A percentile compares a stretch with the other conserved stretches of the same genome.
These are phyloP conservation scores for Pogonomyrmex barbatus DNA, from an alignment of 1,140 invertebrate genomes.

Conservation along the genomic window DNA sequence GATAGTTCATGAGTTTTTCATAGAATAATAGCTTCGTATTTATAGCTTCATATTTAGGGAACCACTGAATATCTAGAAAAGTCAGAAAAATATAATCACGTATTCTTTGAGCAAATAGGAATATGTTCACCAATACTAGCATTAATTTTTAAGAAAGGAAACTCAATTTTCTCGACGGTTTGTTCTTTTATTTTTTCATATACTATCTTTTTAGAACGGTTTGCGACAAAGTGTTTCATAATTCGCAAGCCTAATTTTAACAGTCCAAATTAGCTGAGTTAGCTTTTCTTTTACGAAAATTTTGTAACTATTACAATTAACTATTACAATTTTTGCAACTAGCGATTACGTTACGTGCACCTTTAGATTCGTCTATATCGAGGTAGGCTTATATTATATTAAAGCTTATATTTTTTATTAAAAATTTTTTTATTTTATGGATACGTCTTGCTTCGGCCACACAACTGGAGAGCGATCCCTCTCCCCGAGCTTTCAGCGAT, in stretches of 20 bases:
- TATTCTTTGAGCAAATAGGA: not conserved
- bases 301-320: too few species aligned
- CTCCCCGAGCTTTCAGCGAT: not conserved
- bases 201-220: not conserved
- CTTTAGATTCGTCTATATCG: not conserved
- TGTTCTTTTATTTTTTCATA: not conserved
- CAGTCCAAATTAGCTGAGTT: not conserved
- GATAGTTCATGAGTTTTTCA: too few species aligned
- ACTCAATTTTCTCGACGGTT: not conserved
- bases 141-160: not conserved
- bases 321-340: not conserved
- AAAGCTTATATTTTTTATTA: too few species aligned
- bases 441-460: not conserved
- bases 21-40: too few species aligned
- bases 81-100: not conserved
- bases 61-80: not conserved
- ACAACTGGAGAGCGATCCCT: not conserved
- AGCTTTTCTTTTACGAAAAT: not conserved
- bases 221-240: too few species aligned
- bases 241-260: not conserved
- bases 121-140: not conserved
- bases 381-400: not conserved
- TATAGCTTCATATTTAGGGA: too few species aligned
- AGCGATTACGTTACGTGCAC: not conserved
- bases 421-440: not conserved